phyloP scores from a whole-genome alignment of 1,140 invertebrate genomes.

The Drosophila rufa region DNA sequence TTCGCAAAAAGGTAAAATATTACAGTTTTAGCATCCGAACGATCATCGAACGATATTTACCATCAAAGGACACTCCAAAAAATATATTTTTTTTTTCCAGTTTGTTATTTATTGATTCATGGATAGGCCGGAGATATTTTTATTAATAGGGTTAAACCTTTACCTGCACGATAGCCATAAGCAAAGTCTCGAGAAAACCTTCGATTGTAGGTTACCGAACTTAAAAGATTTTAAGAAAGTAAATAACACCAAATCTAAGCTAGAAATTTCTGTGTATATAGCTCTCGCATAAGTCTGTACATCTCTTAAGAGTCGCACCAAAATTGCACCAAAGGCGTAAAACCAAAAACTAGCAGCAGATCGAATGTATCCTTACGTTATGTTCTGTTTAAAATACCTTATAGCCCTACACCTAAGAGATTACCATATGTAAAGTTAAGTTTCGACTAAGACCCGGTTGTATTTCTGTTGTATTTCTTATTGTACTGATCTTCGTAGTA shows the following conservation, averaged over 20 bases:
- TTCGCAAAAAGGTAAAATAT: neutral
- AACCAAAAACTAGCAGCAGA: conserved; percentile 43
- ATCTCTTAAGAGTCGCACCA: conserved; percentile 20
- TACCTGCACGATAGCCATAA: neutral
- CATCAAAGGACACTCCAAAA: conserved; percentile 5
- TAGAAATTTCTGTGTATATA: conserved; percentile 45
- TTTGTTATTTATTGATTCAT: conserved; percentile 2
- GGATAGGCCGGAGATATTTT: neutral
- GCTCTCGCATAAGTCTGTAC: conserved; percentile 57
- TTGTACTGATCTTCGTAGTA: conserved; percentile 77
- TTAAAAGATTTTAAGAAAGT: neutral
- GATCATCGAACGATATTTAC: neutral
- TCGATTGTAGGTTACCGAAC: neutral
- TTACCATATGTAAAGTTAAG: conserved; percentile 14
- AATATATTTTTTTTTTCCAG: neutral
- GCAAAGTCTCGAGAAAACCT: no score
- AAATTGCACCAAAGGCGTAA: conserved; percentile 70
- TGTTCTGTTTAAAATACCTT: neutral
- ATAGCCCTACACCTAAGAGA: conserved; percentile 2
- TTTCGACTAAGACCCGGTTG: conserved; percentile 51
- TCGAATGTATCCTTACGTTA: conserved; percentile 30
- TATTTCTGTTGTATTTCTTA: conserved; percentile 61
- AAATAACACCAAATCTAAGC: neutral
- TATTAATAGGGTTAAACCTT: conserved; percentile 2
- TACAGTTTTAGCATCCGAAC: neutral